Evolutionary conservation across 2,888 invertebrate species (phyloP).

Genomic region (Yponomeuta malinellus): DNA sequence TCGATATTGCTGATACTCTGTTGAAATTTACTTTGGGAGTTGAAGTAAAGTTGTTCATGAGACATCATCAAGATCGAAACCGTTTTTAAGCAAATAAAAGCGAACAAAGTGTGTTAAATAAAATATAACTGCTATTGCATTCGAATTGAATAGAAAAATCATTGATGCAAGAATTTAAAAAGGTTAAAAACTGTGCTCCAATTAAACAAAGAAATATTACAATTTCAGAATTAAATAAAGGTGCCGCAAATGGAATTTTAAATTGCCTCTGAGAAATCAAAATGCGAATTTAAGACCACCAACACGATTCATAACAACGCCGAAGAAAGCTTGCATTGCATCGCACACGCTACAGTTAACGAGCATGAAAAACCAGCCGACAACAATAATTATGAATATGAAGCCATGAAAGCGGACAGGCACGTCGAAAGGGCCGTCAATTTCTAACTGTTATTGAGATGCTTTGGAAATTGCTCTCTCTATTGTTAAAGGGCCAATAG

Average conservation of each 20-base stretch:
- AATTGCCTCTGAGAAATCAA: no score
- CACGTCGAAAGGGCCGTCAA: slow-evolving; percentile 12
- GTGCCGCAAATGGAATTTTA: no score
- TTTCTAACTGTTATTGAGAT: slow-evolving; percentile 12
- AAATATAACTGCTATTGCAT: no score
- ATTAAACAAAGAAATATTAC: no score
- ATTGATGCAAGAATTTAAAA: no score
- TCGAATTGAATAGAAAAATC: no score
- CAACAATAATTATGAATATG: slow-evolving; percentile 1
- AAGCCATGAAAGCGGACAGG: slow-evolving; percentile 8
- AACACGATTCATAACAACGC: background rate
- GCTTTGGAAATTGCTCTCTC: slow-evolving; percentile 12
- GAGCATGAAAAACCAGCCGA: background rate
- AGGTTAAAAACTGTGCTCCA: no score
- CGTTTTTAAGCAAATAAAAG: no score
- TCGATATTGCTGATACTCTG: background rate
- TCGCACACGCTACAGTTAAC: background rate
- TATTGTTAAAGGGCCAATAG: slow-evolving; percentile 12
- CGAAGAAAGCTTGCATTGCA: background rate
- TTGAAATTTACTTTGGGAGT: background rate
- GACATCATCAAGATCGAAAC: background rate
- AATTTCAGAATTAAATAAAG: no score
- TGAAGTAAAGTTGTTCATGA: background rate
- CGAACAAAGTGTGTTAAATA: no score
- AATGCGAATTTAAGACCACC: no score